Percentiles rank a stretch among this genome's conserved stretches.
phyloP scores from a whole-genome alignment of 2,888 invertebrate species.

The Daptonema setosum region DNA sequence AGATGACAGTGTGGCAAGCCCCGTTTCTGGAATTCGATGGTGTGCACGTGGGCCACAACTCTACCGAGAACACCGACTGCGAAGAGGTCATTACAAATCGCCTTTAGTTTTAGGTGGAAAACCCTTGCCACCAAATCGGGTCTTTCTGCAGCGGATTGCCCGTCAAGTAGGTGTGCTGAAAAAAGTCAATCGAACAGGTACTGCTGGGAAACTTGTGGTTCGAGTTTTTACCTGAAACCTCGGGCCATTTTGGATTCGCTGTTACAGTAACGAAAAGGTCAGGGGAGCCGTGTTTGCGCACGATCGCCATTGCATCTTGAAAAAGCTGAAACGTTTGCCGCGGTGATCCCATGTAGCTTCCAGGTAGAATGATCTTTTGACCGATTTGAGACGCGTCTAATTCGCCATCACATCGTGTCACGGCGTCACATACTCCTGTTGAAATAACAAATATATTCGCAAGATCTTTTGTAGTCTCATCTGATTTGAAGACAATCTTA shows the following conservation, averaged over 20 bases:
- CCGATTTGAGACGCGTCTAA: background rate
- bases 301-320: slow-evolving; percentile 6
- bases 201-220: too few relatives aligned
- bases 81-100: background rate
- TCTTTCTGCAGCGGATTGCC: background rate
- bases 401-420: background rate
- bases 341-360: slow-evolving; percentile 3
- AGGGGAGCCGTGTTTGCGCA: background rate
- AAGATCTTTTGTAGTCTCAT: too few relatives aligned
- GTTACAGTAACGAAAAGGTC: background rate
- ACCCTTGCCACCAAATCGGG: background rate
- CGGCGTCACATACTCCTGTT: background rate
- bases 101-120: background rate
- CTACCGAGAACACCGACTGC: too few relatives aligned
- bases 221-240: background rate
- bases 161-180: background rate
- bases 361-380: background rate
- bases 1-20: too few relatives aligned
- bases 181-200: too few relatives aligned
- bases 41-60: too few relatives aligned
- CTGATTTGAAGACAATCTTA: too few relatives aligned
- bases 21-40: too few relatives aligned
- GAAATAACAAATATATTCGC: too few relatives aligned
- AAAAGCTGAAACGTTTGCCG: slow-evolving; percentile 6
- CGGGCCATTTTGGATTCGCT: background rate